phyloP scores from a whole-genome alignment of 2,888 invertebrate genomes.

The Amphipoea lucens region DNA sequence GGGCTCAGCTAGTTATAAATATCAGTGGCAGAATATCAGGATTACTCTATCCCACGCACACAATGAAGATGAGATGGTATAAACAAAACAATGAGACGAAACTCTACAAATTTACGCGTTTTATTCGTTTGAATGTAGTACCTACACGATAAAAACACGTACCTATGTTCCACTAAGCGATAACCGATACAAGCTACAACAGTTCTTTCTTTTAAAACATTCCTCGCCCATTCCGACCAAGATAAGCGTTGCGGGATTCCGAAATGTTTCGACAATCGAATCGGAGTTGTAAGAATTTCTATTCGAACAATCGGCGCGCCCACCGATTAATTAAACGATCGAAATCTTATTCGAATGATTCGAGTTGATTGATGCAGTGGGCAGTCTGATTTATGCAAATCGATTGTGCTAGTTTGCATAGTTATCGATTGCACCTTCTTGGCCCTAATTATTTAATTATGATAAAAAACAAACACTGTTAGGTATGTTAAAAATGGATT shows the following conservation, averaged over 20 bases:
- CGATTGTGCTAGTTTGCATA: not conserved
- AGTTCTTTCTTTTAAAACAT: conserved; percentile 72
- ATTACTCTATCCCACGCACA: not conserved
- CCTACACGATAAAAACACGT: not conserved
- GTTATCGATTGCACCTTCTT: not conserved
- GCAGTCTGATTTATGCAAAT: not conserved
- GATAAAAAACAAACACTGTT: not conserved
- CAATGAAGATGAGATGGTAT: not conserved
- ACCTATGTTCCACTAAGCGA: conserved; percentile 22
- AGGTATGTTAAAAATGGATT: not conserved
- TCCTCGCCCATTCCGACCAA: conserved; percentile 64
- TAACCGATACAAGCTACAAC: conserved; percentile 39
- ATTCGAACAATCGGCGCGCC: conserved; percentile 29
- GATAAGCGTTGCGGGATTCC: conserved; percentile 48
- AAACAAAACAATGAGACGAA: not conserved
- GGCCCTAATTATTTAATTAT: not conserved
- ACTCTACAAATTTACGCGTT: not conserved
- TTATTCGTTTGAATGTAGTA: not conserved
- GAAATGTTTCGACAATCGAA: conserved; percentile 47
- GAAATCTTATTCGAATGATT: conserved; percentile 26
- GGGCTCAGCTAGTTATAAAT: too few species aligned
- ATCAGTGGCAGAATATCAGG: not conserved
- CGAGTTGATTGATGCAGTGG: not conserved
- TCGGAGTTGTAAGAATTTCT: conserved; percentile 48
- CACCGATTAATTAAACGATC: not conserved